Base-by-base conservation (phyloP, 2,888 invertebrate species). In the Latheticus oryzae region DNA sequence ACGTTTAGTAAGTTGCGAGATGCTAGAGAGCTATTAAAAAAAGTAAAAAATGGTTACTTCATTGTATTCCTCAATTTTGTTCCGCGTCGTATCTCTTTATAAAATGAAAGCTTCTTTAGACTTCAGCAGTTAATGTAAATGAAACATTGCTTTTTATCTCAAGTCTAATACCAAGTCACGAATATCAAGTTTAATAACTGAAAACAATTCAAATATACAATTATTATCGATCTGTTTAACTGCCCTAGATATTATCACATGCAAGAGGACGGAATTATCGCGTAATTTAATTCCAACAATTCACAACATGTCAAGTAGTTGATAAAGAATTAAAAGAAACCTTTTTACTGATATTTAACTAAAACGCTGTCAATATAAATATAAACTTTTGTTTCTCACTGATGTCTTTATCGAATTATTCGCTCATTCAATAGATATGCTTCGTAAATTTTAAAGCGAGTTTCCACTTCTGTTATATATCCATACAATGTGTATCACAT, bases 391-490 rank as follows among this genome's bases (percentile, higher is more conserved):
- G 42, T 42, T 42, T 15, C 17, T 42, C 17, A 28, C 28, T 42
- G 42, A 28, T 42, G 42, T 42, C 42, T 42, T 42, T 45, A 45
- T 45, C 45, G 32, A 45, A 45, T 45, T 45, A 45, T 45, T 32
- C 32, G 21, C 32, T 32, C 45, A 45, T 45, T 45, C 45, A 17
- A 30, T 21, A 45, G 32, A 45, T 45, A 33, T 32, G 45, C 45
- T 45, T 45, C 45, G 17, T 32, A 45, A 45, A 45, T 32, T 45
- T 45, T 45, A 45, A 45, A 45, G 45, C 32, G 42, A 42, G 42
- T 42, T 42, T 42, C 42, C 42, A 28, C 42, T 26, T 15, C 8
- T 42, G 42, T 8, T 8, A 42, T 42, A 45, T 13, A 45, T 21
- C 19, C 45, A 30, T 28, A 33, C 45, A 45, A 45, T 32, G 32